Percentiles rank a stretch among this genome's conserved stretches.
These are phyloP conservation scores for Paramacrobiotus metropolitanus DNA, from an alignment of 1,140 invertebrate species.

Conservation along the genomic window DNA sequence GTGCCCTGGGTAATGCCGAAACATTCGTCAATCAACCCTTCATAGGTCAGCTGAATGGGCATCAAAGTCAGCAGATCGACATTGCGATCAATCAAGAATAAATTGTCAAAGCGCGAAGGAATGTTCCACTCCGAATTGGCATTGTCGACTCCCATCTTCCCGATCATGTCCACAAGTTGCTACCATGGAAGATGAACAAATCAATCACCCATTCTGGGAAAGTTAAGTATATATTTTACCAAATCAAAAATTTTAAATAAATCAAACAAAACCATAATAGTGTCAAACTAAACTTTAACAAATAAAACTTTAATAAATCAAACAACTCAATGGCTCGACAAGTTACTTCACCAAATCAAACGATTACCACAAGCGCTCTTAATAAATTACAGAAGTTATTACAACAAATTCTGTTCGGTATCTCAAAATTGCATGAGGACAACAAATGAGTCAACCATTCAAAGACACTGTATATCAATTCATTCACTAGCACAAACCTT, in stretches of 20 bases:
- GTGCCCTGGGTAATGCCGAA: constrained; percentile 49
- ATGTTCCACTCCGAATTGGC: constrained; percentile 3
- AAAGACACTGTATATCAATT: no score
- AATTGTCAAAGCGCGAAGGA: constrained; percentile 37
- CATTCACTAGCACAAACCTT: constrained; percentile 24
- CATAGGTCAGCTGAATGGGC: constrained; percentile 83
- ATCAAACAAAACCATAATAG: no score
- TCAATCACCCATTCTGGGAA: not conserved
- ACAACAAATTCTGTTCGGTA: no score
- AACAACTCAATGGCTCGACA: not conserved
- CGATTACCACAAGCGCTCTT: no score
- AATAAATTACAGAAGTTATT: no score
- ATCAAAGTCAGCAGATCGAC: constrained; percentile 77
- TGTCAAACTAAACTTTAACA: no score
- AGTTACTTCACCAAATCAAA: no score
- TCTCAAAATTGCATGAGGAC: no score
- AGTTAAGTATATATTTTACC: no score
- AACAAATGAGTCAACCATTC: no score
- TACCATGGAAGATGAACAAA: constrained; percentile 14
- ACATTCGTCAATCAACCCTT: constrained; percentile 81
- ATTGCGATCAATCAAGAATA: constrained; percentile 62
- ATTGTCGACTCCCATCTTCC: constrained; percentile 28
- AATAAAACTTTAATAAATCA: no score
- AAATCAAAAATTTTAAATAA: no score
- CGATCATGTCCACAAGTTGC: constrained; percentile 64